Evolutionary conservation across 1,140 invertebrate genomes (phyloP), one percentile per base, ranked within the genome.

Genomic region (Samia ricini): DNA sequence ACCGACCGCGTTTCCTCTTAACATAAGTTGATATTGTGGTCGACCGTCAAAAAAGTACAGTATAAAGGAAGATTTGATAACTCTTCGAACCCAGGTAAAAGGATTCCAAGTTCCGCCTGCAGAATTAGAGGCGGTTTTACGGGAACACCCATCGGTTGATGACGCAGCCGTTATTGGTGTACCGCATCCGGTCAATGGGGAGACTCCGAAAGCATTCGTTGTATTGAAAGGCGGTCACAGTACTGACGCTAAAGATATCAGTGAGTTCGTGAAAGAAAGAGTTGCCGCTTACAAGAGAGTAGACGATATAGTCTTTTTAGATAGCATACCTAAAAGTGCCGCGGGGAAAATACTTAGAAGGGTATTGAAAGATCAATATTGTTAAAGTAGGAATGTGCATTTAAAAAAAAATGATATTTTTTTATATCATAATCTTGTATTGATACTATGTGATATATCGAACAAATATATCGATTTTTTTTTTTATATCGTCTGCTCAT

Each of bases 151-250:
- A 2, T 92, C 92, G 29, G 91, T 98, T 1, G 75, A 84, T 21
- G 97, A 98, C 74, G 96, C 94, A 2, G 96, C 95, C 8, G 97
- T 98, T 0, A 92, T 98, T 68, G 97, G 97, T 4, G 89, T 97
- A 36, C 94, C 95, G 0, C 94, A 98, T 82, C 87, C 91, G 15
- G 90, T 88, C 29, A 91, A 90, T 71, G 97, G 97, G 2, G 97
- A 98, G 90, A 88, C 94, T 7, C 96, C 97, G 0, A 94, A 93
- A 75, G 95, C 95, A 1, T 95, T 95, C 69, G 90, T 96, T 7
- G 92, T 95, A 1, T 68, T 88, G 2, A 93, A 92, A 60, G 60
- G 76, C 6, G 84, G 84, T 12, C 54, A 71, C 10, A 72, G 79
- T 58, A 79, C 90, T 8, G 80, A 79, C 1, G 75, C 81, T 10